Conservation (phyloP, 2,797 vertebrate species). For the Pseudomugil gertrudae region DNA sequence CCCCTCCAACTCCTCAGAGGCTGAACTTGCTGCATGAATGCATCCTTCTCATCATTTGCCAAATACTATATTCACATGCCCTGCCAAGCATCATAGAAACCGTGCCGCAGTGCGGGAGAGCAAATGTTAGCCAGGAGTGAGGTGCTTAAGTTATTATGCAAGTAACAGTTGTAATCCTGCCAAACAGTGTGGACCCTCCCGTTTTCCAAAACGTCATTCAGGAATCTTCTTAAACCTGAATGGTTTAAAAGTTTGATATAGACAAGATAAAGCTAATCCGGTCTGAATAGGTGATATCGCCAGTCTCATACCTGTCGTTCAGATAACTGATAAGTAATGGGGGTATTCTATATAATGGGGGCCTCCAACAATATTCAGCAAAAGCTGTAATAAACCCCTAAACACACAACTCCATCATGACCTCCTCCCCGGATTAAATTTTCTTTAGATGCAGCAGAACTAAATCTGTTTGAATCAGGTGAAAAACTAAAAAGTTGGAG, state of each 20-base stretch:
- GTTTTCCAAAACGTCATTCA: not conserved
- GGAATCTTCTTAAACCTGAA: constrained; percentile 3
- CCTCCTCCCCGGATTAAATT: not conserved
- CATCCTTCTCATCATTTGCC: constrained; percentile 63
- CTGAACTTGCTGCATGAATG: constrained; percentile 62
- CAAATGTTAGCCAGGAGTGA: constrained; percentile 23
- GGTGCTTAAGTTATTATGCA: constrained; percentile 31
- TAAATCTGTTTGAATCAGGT: not conserved
- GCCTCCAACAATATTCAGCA: not conserved
- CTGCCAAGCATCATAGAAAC: constrained; percentile 71
- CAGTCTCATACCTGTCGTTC: constrained; percentile 41
- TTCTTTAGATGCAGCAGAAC: constrained; percentile 3
- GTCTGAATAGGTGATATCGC: constrained; percentile 27
- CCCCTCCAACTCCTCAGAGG: constrained; percentile 33
- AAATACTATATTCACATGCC: constrained; percentile 55
- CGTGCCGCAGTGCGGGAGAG: constrained; percentile 40
- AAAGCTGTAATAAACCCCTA: constrained; percentile 2
- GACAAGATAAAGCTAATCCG: constrained; percentile 43
- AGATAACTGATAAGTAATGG: constrained; percentile 25
- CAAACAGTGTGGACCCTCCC: constrained; percentile 1
- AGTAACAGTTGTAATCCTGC: not conserved
- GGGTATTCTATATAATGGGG: constrained; percentile 14
- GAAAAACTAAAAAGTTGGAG: not conserved
- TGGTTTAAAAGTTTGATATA: not conserved
- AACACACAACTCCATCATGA: not conserved